Percentiles rank a stretch among this genome's conserved stretches.
Conservation (phyloP, 2,113 vertebrate genomes). For the Marmota monax region DNA sequence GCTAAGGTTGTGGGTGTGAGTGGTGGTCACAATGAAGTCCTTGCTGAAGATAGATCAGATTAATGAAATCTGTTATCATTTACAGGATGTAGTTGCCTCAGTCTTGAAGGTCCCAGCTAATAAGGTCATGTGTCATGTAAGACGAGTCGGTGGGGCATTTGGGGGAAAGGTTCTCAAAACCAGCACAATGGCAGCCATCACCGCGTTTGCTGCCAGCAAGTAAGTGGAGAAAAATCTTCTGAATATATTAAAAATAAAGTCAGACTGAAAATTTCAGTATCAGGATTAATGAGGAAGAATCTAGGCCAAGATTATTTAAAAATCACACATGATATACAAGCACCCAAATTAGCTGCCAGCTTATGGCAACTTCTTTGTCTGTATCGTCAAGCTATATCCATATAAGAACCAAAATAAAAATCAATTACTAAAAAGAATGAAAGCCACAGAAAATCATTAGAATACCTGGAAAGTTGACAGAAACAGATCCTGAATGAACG, state of each 20-base stretch:
- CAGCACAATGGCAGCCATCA: conserved; percentile 86
- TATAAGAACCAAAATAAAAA: neutral
- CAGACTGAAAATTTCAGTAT: neutral
- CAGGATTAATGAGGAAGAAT: neutral
- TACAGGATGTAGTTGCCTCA: conserved; percentile 87
- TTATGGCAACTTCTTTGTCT: neutral
- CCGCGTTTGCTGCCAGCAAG: conserved; percentile 92
- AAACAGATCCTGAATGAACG: neutral
- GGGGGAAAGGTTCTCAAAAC: conserved; percentile 90
- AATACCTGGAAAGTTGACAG: neutral
- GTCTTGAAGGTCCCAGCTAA: conserved; percentile 89
- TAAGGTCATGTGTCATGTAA: conserved; percentile 90
- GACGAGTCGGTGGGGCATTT: conserved; percentile 89
- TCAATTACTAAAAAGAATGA: neutral
- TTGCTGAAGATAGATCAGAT: neutral
- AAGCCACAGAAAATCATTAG: neutral
- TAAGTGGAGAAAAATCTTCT: conserved; percentile 80
- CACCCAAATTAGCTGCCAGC: neutral
- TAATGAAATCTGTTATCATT: conserved; percentile 16
- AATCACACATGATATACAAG: neutral
- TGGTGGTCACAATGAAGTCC: neutral
- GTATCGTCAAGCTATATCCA: neutral
- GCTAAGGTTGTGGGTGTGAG: neutral
- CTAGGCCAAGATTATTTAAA: neutral
- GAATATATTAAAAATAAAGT: neutral